phyloP scores from a whole-genome alignment of 1,140 invertebrate species.

The Drosophila kepulauana region DNA sequence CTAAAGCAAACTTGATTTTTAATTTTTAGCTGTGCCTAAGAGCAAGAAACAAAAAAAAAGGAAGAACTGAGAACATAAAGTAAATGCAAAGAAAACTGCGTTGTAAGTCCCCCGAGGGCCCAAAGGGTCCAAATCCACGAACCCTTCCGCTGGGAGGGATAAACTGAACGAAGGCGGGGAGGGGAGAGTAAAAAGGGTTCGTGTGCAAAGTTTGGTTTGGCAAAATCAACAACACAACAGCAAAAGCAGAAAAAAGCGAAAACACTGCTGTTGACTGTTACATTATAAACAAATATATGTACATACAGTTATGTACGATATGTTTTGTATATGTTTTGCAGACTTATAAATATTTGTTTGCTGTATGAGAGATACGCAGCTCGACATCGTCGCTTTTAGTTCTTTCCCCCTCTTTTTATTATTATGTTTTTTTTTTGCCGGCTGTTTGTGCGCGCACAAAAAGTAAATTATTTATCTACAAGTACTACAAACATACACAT shows the following conservation, averaged over 20 bases:
- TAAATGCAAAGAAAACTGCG: conserved; percentile 70
- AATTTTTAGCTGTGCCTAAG: conserved; percentile 49
- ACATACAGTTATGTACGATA: conserved; percentile 32
- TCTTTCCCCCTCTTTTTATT: background rate
- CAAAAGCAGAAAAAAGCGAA: conserved; percentile 38
- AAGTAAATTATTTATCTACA: conserved; percentile 84
- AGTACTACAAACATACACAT: conserved; percentile 18
- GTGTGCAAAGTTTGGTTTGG: conserved; percentile 74
- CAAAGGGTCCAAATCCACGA: conserved; percentile 5
- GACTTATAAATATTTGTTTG: conserved; percentile 76
- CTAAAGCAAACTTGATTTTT: conserved; percentile 73
- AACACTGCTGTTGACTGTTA: conserved; percentile 52
- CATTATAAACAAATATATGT: conserved; percentile 76
- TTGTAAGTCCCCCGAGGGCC: conserved; percentile 35
- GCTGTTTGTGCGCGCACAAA: conserved; percentile 72
- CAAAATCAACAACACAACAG: conserved; percentile 71
- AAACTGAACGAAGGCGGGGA: background rate
- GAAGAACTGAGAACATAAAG: conserved; percentile 18
- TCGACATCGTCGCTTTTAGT: conserved; percentile 65
- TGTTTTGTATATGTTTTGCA: conserved; percentile 27
- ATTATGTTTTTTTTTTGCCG: background rate
- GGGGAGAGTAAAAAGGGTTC: conserved; percentile 62
- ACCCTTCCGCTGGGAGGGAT: conserved; percentile 26
- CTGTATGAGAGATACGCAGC: conserved; percentile 66
- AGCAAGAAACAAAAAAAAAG: conserved; percentile 29